Base-by-base conservation (phyloP, 2,113 vertebrate species). In the Eurypyga helias region DNA sequence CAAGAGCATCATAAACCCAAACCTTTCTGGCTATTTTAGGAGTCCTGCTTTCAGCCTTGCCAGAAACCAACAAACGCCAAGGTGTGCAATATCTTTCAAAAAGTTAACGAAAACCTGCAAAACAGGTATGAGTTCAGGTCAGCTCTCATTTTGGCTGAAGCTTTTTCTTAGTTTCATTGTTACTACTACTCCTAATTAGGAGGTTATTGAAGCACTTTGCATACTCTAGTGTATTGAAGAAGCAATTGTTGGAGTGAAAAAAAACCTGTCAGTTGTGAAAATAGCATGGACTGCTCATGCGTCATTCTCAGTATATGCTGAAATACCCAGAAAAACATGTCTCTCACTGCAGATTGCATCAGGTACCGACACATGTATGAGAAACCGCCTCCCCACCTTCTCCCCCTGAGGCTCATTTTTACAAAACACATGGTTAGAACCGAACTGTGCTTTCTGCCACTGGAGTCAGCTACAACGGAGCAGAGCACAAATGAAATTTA, bases 241-340 rank as follows among this genome's bases (percentile, higher is more conserved):
- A 96, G 86, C 76, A 92, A 94, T 93, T 93, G 88, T 81, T 75
- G 69, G 65, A 92, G 57, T 82, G 77, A 91, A 89, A 97, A 95
- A 71, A 91, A 95, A 95, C 61, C 92, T 95, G 92, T 91, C 90
- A 92, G 71, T 76, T 97, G 90, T 93, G 95, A 93, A 95, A 97
- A 97, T 89, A 97, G 81, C 90, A 92, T 57, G 36, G 83, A 95
- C 77, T 87, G 79, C 83, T 95, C 86, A 87, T 89, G 89, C 95
- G 95, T 92, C 95, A 71, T 69, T 89, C 87, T 81, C 83, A 62
- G 83, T 72, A 34, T 62, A 78, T 34, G 70, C 67, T 92, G 92
- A 95, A 95, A 94, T 78, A 92, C n/a, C 79, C 80, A 89, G 90
- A 95, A 95, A 86, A 96, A 71, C 17, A 19, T 96, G 90, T 88